Percentiles rank a stretch among this genome's conserved stretches.
Conservation (phyloP, 2,888 invertebrate species). For the Synanthedon vespiformis region DNA sequence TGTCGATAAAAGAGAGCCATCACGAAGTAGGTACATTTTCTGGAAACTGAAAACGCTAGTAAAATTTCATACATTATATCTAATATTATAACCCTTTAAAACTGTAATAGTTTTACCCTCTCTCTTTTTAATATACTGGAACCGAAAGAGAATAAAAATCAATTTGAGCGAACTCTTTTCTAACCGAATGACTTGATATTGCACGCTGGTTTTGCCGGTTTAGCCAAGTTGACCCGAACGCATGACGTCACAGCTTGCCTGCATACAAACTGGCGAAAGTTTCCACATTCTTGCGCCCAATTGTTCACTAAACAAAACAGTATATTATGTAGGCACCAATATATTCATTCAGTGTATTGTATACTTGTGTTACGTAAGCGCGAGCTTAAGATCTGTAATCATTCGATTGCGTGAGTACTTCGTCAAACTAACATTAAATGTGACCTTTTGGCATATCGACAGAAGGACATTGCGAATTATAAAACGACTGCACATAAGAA, state of each 20-base stretch:
- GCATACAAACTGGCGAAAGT: conserved; percentile 32
- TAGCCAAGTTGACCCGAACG: conserved; percentile 8
- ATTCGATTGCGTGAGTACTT: neutral
- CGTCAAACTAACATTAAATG: neutral
- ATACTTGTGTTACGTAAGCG: neutral
- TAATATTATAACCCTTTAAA: too few species aligned
- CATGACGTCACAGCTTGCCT: conserved; percentile 21
- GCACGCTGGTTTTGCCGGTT: neutral
- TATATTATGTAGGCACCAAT: neutral
- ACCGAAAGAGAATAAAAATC: too few species aligned
- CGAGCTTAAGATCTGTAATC: neutral
- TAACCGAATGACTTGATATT: neutral
- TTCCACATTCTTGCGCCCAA: conserved; percentile 23
- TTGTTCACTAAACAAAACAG: conserved; percentile 7
- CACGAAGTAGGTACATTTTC: too few species aligned
- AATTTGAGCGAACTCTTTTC: neutral
- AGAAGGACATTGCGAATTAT: neutral
- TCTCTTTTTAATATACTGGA: too few species aligned
- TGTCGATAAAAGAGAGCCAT: too few species aligned
- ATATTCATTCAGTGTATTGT: neutral
- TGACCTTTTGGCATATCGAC: neutral
- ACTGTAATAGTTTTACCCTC: too few species aligned
- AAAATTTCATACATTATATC: too few species aligned
- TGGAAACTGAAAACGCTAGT: too few species aligned
- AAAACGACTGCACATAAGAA: too few species aligned